Base-by-base conservation (phyloP, 2,797 vertebrate species). In the Oryzias dopingdopingensis region DNA sequence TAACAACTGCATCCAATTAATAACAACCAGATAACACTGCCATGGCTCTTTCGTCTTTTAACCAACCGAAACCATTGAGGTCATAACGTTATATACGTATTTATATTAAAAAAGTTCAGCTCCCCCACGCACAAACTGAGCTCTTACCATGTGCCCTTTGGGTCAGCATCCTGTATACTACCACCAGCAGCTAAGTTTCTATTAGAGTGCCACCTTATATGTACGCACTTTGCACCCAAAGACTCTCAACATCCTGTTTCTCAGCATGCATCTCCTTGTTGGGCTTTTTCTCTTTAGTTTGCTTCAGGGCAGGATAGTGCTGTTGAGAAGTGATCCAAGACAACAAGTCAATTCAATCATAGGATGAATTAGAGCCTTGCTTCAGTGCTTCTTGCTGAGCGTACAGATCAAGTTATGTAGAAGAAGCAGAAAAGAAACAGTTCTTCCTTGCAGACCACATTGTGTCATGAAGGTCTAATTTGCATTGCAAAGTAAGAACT, bases 1-100 rank as follows among this genome's bases (percentile, higher is more conserved):
- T 88, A 88, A 84, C 67, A 83, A 91, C 88, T 88, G 82, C 75
- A 75, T 87, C 84, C 79, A 87, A 90, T 91, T 90, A 90, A 78
- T 75, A 73, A 79, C 42, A 62, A 65, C 68, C 57, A 73, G 49
- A 88, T 79, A 79, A 79, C 68, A 65, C 53, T 1, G 47, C 45
- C 10, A 4, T 26, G 41, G 49, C 49, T 62, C 63, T 70, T 62
- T 63, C 49, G 70, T 67, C 58, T 59, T 40, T 41, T 43, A 73
- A 73, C 67, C 67, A 74, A 49, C 76, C 63, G 53, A 85, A 72
- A 51, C 42, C 2, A 72, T 62, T 15, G 10, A 58, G 73, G 67
- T 79, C 70, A 72, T 63, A 46, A 74, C 14, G 44, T 58, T 68
- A 70, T 83, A 67, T 18, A 18, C 2, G 18, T 18, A 18, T 18